A percentile compares a stretch with the other conserved stretches of the same genome.
Evolutionary conservation across 2,797 vertebrate genomes (phyloP).

Genomic region (Babyrousa celebensis): DNA sequence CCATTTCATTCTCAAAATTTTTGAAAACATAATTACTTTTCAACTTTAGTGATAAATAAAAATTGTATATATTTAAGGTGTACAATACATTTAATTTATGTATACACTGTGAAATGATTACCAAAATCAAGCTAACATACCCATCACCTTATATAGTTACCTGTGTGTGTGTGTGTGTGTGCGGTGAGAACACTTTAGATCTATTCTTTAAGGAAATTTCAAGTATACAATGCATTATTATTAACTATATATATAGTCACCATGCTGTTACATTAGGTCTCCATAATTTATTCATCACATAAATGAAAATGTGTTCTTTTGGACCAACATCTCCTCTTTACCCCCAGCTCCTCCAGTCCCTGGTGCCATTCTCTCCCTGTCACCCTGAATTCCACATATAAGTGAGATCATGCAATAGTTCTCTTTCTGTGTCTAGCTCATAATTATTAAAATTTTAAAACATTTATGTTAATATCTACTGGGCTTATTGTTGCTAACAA

Average conservation of each 20-base stretch:
- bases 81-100: neutral
- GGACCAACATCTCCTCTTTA: neutral
- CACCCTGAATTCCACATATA: neutral
- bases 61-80: neutral
- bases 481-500: neutral
- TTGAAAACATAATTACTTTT: neutral
- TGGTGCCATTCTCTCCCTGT: neutral
- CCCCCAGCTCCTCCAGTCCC: neutral
- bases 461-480: neutral
- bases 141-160: neutral
- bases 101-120: neutral
- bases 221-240: neutral
- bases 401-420: neutral
- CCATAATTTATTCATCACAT: neutral
- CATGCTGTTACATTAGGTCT: neutral
- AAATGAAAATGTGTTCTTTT: neutral
- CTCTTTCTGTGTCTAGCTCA: neutral
- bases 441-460: constrained; percentile 7
- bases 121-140: neutral
- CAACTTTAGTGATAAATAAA: neutral
- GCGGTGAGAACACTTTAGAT: neutral
- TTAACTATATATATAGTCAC: neutral
- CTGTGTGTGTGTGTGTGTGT: neutral
- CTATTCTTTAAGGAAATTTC: neutral
- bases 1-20: constrained; percentile 23